Percentiles rank a stretch among this genome's conserved stretches.
Evolutionary conservation across 2,888 invertebrate species (phyloP).

Genomic region (Siphonodentalium dalli): DNA sequence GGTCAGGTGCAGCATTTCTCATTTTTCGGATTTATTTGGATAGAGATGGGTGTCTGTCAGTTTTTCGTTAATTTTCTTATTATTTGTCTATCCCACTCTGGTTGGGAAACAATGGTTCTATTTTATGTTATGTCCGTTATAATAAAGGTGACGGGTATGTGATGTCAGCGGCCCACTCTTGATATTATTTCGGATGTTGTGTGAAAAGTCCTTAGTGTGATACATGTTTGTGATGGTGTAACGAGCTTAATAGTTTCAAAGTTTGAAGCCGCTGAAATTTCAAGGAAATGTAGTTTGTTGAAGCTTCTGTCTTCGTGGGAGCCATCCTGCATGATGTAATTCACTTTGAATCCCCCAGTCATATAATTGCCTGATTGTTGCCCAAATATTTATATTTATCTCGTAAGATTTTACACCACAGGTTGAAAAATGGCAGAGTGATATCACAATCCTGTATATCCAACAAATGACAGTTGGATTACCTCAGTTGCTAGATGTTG

Average conservation of each 20-base stretch:
- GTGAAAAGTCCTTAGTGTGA: constrained; percentile 23
- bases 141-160: background rate
- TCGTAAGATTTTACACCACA: no score
- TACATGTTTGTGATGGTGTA: constrained; percentile 4
- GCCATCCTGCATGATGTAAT: constrained; percentile 29
- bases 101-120: constrained; percentile 26
- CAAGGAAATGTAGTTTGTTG: constrained; percentile 1
- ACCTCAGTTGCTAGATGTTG: constrained; percentile 19
- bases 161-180: constrained; percentile 20
- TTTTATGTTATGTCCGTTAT: background rate
- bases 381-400: constrained; percentile 25
- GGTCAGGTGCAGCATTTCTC: constrained; percentile 28
- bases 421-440: constrained; percentile 28
- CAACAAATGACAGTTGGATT: constrained; percentile 19
- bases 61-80: constrained; percentile 20
- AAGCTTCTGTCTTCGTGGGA: constrained; percentile 24
- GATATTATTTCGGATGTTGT: constrained; percentile 21
- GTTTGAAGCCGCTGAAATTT: background rate
- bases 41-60: constrained; percentile 26
- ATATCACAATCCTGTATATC: constrained; percentile 29
- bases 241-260: constrained; percentile 4
- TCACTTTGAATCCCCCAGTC: constrained; percentile 20
- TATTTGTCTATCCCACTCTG: constrained; percentile 18
- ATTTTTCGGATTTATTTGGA: constrained; percentile 21
- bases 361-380: constrained; percentile 15